phyloP scores from a whole-genome alignment of 1,140 invertebrate genomes.

The Calephelis nemesis region DNA sequence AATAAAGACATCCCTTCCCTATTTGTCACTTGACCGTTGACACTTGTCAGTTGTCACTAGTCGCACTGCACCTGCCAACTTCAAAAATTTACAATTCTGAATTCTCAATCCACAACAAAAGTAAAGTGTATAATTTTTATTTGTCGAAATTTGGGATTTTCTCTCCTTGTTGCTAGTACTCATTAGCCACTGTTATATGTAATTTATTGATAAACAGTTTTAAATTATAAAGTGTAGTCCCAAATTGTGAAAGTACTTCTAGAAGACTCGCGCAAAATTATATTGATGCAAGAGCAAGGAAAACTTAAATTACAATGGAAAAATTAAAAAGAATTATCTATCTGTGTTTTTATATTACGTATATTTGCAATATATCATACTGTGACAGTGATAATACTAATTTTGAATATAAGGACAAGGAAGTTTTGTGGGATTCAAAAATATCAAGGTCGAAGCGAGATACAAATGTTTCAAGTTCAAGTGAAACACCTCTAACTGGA shows the following conservation, averaged over 20 bases:
- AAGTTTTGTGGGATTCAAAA: conserved; percentile 26
- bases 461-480: conserved; percentile 50
- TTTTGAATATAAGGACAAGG: conserved; percentile 9
- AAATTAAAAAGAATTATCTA: conserved; percentile 2
- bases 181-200: no score
- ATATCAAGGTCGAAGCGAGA: conserved; percentile 55
- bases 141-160: no score
- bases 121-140: no score
- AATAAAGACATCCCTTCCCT: no score
- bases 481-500: conserved; percentile 42
- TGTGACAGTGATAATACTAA: neutral
- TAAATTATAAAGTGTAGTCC: neutral
- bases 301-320: neutral
- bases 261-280: neutral
- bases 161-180: no score
- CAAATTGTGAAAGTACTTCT: no score
- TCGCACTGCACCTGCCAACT: no score
- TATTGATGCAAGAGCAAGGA: neutral
- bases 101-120: no score
- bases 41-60: no score
- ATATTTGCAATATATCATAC: neutral
- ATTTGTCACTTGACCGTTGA: no score
- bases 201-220: no score
- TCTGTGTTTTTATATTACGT: neutral
- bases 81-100: no score